Percentiles rank a stretch among this genome's conserved stretches.
These are phyloP conservation scores for Hippocampus barbouri DNA, from an alignment of 2,113 vertebrate genomes.

Conservation along the genomic window DNA sequence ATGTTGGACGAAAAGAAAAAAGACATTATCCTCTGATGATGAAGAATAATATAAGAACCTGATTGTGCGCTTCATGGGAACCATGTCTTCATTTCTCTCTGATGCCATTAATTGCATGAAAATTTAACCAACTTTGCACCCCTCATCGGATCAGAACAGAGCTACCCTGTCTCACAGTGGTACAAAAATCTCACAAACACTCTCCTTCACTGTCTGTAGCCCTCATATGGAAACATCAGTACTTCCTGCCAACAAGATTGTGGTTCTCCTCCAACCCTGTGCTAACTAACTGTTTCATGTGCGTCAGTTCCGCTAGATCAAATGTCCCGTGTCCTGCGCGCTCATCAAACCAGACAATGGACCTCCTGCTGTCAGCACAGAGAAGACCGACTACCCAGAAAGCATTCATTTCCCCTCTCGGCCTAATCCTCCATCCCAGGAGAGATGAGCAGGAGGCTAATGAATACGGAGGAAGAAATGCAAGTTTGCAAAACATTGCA, in stretches of 20 bases:
- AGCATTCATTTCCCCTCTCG: conserved; percentile 59
- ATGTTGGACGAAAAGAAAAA: neutral
- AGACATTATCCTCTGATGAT: conserved; percentile 38
- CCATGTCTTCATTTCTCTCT: conserved; percentile 33
- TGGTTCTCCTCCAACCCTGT: conserved; percentile 25
- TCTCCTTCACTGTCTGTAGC: conserved; percentile 7
- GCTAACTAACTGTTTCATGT: conserved; percentile 32
- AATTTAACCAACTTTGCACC: conserved; percentile 17
- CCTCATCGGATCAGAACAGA: neutral
- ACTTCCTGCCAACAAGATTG: conserved; percentile 42
- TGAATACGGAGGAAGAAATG: conserved; percentile 59
- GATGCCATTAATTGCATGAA: conserved; percentile 45
- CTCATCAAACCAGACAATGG: conserved; percentile 61
- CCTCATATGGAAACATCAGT: conserved; percentile 23
- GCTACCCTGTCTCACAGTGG: conserved; percentile 4
- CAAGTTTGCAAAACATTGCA: conserved; percentile 30
- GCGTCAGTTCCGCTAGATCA: conserved; percentile 55
- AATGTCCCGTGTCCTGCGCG: conserved; percentile 51
- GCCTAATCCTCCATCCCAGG: conserved; percentile 64
- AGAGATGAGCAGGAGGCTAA: conserved; percentile 53
- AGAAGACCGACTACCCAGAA: conserved; percentile 45
- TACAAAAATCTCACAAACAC: conserved; percentile 6
- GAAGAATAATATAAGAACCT: conserved; percentile 43
- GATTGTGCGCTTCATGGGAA: conserved; percentile 46
- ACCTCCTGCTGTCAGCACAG: conserved; percentile 56